Evolutionary conservation across 2,113 vertebrate genomes (phyloP).

Genomic region (Lophura nycthemera): DNA sequence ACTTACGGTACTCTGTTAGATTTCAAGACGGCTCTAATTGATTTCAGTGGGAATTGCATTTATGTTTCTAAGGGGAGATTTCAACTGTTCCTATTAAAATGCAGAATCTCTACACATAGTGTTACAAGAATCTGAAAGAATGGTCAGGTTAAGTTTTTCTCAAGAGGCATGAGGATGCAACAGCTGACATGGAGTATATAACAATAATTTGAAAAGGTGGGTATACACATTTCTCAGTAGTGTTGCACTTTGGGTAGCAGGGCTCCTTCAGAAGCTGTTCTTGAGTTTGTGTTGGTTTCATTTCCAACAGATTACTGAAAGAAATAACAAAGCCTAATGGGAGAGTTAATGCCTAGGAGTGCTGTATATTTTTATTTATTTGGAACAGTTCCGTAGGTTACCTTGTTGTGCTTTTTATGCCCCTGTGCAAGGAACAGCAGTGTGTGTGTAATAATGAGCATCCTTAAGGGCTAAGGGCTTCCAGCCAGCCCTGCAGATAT

Average conservation of each 20-base stretch:
- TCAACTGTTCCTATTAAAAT: slow-evolving; percentile 34
- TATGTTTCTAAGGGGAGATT: slow-evolving; percentile 19
- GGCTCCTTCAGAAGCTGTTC: not conserved
- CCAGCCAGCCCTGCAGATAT: not conserved
- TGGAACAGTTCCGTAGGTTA: not conserved
- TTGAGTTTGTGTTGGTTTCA: not conserved
- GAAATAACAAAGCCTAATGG: not conserved
- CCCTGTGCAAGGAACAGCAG: not conserved
- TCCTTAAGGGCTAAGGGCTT: not conserved
- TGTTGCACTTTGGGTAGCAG: not conserved
- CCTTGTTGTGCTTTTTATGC: not conserved
- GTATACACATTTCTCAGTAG: not conserved
- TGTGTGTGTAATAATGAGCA: not conserved
- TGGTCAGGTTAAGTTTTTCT: not conserved
- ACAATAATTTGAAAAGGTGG: not conserved
- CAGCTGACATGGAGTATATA: not conserved
- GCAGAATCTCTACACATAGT: not conserved
- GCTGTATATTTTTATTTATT: not conserved
- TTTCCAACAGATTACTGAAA: not conserved
- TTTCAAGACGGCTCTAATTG: slow-evolving; percentile 58
- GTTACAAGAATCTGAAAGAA: not conserved
- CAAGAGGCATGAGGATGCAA: not conserved
- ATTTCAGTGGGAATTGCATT: slow-evolving; percentile 66
- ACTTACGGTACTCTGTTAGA: not conserved
- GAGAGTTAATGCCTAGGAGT: not conserved